A percentile compares a stretch with the other conserved stretches of the same genome.
Conservation (phyloP, 2,888 invertebrate species). For the Scelioninae gen. 1 region DNA sequence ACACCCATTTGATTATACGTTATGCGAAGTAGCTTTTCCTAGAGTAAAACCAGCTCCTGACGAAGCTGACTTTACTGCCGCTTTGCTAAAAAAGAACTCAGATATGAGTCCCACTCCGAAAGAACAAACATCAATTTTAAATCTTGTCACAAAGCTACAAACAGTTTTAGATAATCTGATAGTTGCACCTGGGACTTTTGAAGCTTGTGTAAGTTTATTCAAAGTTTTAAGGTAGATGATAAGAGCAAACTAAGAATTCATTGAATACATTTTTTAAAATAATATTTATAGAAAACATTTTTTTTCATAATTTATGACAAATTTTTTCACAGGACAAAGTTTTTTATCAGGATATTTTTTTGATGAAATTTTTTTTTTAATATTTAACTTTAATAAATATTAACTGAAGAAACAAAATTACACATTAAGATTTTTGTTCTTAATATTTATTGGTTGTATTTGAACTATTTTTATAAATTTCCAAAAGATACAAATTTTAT, state of each 20-base stretch:
- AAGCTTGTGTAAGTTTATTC: constrained; percentile 92
- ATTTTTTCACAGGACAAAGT: no score
- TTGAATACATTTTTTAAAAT: no score
- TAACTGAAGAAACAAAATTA: no score
- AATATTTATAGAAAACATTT: no score
- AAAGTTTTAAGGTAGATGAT: background rate
- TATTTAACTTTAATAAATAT: no score
- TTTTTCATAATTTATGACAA: no score
- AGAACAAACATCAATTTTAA: constrained; percentile 96
- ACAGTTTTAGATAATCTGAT: constrained; percentile 96
- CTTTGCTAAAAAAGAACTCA: constrained; percentile 94
- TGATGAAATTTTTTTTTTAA: no score
- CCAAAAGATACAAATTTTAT: background rate
- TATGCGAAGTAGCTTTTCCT: constrained; percentile 95
- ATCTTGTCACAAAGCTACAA: constrained; percentile 97
- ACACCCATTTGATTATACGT: constrained; percentile 94
- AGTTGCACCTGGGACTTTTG: constrained; percentile 96
- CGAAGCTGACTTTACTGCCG: constrained; percentile 94
- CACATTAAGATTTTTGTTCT: background rate
- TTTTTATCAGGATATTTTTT: no score
- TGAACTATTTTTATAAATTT: background rate
- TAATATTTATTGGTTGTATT: background rate
- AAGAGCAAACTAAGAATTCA: no score
- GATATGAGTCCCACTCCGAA: constrained; percentile 95
- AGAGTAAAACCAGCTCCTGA: constrained; percentile 92